These are phyloP conservation scores for Larimichthys crocea DNA, from an alignment of 2,113 vertebrate genomes.

Conservation along the genomic window DNA sequence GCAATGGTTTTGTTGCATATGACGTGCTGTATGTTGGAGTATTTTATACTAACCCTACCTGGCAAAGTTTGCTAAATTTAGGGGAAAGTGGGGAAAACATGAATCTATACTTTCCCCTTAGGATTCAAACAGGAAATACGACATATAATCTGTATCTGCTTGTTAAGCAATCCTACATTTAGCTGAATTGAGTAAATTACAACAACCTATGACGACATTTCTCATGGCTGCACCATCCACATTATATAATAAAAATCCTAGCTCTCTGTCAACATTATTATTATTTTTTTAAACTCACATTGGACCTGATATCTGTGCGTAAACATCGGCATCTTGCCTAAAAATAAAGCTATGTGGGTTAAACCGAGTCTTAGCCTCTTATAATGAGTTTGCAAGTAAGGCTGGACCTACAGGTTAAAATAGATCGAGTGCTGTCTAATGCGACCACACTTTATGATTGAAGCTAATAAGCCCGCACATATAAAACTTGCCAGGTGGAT, in stretches of 20 bases:
- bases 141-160: neutral
- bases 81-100: neutral
- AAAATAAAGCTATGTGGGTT: neutral
- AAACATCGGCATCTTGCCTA: neutral
- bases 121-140: neutral
- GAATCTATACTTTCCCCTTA: neutral
- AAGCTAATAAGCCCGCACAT: constrained; percentile 5
- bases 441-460: constrained; percentile 2
- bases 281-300: too few species aligned
- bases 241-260: neutral
- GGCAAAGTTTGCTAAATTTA: neutral
- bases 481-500: constrained; percentile 9
- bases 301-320: neutral
- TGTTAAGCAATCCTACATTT: neutral
- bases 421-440: neutral
- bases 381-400: neutral
- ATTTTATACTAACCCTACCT: neutral
- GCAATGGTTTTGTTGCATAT: too few species aligned
- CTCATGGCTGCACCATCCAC: neutral
- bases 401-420: neutral
- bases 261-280: neutral
- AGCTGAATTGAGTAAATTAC: too few species aligned
- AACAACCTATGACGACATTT: neutral
- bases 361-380: neutral
- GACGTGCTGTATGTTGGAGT: too few species aligned